Evolutionary conservation across 1,140 invertebrate species (phyloP), one percentile per base, ranked within the genome.

Genomic region (Apis dorsata): DNA sequence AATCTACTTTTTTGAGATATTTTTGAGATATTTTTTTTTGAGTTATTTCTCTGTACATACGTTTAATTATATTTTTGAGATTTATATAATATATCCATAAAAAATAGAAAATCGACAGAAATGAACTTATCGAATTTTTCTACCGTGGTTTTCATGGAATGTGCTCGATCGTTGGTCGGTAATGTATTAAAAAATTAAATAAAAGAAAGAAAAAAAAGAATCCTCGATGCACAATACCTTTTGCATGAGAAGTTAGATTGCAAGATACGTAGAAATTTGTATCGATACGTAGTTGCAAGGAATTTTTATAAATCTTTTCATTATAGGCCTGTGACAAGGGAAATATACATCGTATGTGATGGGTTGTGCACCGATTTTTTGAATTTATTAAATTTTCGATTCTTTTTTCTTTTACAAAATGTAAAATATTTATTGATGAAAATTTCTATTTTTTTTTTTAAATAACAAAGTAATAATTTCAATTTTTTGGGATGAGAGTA

Each of bases 181-280:
- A 65, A 81, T 66, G 72, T 49, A n/a, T 81, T 51, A 44, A 75
- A 65, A 28, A 57, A 44, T 44, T 44, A 44, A 44, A 44, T 44
- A 44, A 44, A 44, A 44, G 34, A 44, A 44, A 44, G 2, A 44
- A 44, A 44, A 44, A 44, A 44, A 44, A 44, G 34, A 44, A 44
- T 76, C 79, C 21, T 66, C 72, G 72, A 59, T 51, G 63, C 72
- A 49, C 63, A 60, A 19, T 53, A 59, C 63, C 71, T 12, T 81
- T 57, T 76, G 79, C 79, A 81, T 81, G 79, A 81, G 19, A 81
- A 28, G 51, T 28, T 81, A 76, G 79, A 81, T 68, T 68, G 79
- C 79, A 76, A 81, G 79, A 73, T 28, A 63, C 60, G 62, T 81
- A 75, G 71, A 73, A 71, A 19, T 62, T n/a, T 62, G n/a, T n/a